Conservation (phyloP, 2,888 invertebrate genomes). For the Synanthedon vespiformis region DNA sequence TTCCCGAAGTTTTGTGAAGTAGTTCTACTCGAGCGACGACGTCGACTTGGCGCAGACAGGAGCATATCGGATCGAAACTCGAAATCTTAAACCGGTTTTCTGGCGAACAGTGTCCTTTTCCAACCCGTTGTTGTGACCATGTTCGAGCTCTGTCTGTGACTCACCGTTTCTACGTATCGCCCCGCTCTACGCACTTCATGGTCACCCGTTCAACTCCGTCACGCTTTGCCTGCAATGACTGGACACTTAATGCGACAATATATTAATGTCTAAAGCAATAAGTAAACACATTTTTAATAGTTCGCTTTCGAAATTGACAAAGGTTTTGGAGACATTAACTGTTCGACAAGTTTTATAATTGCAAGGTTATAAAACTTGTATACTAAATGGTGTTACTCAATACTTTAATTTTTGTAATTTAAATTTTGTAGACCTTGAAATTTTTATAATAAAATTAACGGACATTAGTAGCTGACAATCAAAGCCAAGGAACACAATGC, state of each 20-base stretch:
- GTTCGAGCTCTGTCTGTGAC: slow-evolving; percentile 53
- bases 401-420: too few species aligned
- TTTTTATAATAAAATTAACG: too few species aligned
- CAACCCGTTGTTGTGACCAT: slow-evolving; percentile 28
- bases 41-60: slow-evolving; percentile 55
- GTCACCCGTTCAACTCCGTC: slow-evolving; percentile 66
- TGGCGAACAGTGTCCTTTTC: slow-evolving; percentile 45
- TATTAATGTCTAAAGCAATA: slow-evolving; percentile 55
- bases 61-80: slow-evolving; percentile 69
- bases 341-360: too few species aligned
- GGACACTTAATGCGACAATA: slow-evolving; percentile 57
- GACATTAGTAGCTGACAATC: too few species aligned
- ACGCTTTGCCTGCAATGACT: slow-evolving; percentile 61
- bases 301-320: slow-evolving; percentile 19
- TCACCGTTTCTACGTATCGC: slow-evolving; percentile 66
- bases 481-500: too few species aligned
- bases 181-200: slow-evolving; percentile 66
- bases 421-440: too few species aligned
- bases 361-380: too few species aligned
- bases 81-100: slow-evolving; percentile 67
- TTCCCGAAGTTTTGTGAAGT: slow-evolving; percentile 32
- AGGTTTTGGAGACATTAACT: slow-evolving; percentile 5
- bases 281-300: slow-evolving; percentile 38
- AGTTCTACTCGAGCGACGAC: slow-evolving; percentile 47
- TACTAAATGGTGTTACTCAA: too few species aligned